phyloP scores from a whole-genome alignment of 2,113 vertebrate genomes.

The Acanthisitta chloris region DNA sequence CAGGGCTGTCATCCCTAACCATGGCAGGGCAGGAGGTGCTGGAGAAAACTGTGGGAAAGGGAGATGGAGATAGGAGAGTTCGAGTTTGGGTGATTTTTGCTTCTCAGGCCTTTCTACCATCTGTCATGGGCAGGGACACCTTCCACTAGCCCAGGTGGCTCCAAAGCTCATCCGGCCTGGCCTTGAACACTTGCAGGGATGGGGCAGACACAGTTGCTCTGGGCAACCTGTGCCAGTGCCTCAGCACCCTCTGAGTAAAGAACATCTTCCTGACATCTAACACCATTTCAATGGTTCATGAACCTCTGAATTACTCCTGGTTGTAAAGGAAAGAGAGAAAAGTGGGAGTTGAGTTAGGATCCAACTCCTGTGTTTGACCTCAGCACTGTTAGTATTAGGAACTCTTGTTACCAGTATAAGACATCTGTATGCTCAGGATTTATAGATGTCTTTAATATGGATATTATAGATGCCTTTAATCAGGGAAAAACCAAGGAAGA shows the following conservation, averaged over 20 bases:
- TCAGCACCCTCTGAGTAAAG: rapidly evolving
- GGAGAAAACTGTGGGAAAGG: too few relatives aligned
- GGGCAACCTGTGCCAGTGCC: background rate
- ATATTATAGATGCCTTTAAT: background rate
- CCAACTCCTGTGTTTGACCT: background rate
- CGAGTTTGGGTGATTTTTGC: too few relatives aligned
- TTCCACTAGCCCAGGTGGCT: rapidly evolving
- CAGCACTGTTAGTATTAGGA: background rate
- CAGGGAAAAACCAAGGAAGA: background rate
- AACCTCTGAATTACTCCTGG: background rate
- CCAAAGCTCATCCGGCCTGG: rapidly evolving
- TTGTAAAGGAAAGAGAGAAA: background rate
- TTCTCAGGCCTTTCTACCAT: too few relatives aligned
- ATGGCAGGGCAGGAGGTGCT: too few relatives aligned
- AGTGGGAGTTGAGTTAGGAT: background rate
- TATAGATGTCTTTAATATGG: too few relatives aligned
- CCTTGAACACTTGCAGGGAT: background rate
- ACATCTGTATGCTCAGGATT: too few relatives aligned
- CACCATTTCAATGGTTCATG: background rate
- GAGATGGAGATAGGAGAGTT: too few relatives aligned
- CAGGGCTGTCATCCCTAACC: too few relatives aligned
- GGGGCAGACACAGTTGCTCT: background rate
- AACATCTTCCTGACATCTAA: background rate
- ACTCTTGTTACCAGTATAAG: too few relatives aligned
- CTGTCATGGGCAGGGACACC: background rate